phyloP scores from a whole-genome alignment of 2,113 vertebrate genomes.

The Willisornis vidua region DNA sequence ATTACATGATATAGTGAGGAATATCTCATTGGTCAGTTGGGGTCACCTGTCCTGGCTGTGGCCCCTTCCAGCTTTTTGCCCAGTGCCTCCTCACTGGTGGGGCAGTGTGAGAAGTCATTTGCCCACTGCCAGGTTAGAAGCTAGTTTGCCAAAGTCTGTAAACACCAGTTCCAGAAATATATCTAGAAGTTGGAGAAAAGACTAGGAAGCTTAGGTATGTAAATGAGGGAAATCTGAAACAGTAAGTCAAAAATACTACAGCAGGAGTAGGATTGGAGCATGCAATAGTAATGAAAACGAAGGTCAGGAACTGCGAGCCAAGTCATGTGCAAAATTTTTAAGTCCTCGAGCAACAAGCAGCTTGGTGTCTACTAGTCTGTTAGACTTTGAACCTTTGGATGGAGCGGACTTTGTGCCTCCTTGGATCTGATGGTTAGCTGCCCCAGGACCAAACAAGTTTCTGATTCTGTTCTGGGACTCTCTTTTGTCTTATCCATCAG shows the following conservation, averaged over 20 bases:
- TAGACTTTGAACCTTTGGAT: not conserved
- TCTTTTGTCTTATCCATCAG: not conserved
- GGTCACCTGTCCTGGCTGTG: not conserved
- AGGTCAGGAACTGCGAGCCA: not conserved
- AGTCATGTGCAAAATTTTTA: accelerated
- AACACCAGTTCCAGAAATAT: not conserved
- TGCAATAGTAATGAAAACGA: not conserved
- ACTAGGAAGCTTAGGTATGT: not conserved
- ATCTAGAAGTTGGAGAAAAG: not conserved
- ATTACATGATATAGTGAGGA: accelerated
- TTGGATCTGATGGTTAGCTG: not conserved
- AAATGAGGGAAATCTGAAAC: not conserved
- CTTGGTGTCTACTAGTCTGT: not conserved
- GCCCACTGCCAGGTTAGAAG: not conserved
- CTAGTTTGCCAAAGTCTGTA: not conserved
- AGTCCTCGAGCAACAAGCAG: not conserved
- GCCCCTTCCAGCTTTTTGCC: not conserved
- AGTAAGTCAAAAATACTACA: not conserved
- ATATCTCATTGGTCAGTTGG: not conserved
- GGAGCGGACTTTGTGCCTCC: not conserved
- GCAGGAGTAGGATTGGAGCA: not conserved
- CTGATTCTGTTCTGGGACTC: not conserved
- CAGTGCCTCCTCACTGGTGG: accelerated
- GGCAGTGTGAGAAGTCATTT: not conserved
- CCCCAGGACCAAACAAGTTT: not conserved